Percentiles rank a stretch among this genome's conserved stretches.
Conservation (phyloP, 2,888 invertebrate species). For the Halocaridina rubra region DNA sequence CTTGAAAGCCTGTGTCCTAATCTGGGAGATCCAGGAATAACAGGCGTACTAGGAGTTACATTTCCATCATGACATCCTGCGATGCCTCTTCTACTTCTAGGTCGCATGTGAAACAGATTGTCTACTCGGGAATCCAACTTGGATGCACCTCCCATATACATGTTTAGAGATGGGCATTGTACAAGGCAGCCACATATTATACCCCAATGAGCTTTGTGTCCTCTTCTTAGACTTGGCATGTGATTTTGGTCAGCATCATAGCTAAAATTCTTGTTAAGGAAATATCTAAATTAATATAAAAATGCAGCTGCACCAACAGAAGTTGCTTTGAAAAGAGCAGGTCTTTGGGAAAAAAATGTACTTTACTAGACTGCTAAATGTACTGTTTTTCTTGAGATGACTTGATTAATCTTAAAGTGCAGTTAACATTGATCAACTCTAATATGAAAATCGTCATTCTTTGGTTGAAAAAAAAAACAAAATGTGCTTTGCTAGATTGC, state of each 20-base stretch:
- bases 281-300: too few relatives aligned
- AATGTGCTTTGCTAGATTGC: too few relatives aligned
- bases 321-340: too few relatives aligned
- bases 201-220: constrained; percentile 62
- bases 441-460: too few relatives aligned
- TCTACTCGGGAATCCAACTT: constrained; percentile 48
- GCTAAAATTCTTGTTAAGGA: constrained; percentile 36
- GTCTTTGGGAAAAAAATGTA: too few relatives aligned
- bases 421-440: too few relatives aligned
- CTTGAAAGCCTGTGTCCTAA: constrained; percentile 2
- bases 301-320: too few relatives aligned
- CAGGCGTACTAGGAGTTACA: constrained; percentile 23
- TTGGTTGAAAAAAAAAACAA: too few relatives aligned
- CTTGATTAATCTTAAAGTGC: too few relatives aligned
- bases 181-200: constrained; percentile 59
- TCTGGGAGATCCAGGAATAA: constrained; percentile 21
- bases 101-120: constrained; percentile 53
- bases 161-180: constrained; percentile 39
- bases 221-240: constrained; percentile 40
- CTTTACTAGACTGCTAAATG: too few relatives aligned
- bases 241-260: constrained; percentile 61
- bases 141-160: constrained; percentile 2
- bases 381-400: too few relatives aligned
- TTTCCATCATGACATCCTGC: constrained; percentile 34
- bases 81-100: constrained; percentile 27